These are phyloP conservation scores for Melozone crissalis DNA, from an alignment of 2,113 vertebrate species.

Conservation along the genomic window DNA sequence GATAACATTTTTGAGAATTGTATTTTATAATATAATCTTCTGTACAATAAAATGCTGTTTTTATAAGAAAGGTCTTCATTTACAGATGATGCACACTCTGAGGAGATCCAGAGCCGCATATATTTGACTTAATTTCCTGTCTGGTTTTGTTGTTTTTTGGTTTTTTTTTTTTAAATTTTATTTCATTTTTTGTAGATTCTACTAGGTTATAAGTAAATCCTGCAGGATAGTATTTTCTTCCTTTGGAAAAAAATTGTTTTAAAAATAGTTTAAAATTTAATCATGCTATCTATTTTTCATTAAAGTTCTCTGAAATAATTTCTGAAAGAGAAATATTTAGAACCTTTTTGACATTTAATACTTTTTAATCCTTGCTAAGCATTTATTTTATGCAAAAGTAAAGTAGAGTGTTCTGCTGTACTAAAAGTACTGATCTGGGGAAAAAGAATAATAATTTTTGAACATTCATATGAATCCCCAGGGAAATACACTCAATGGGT, in stretches of 20 bases:
- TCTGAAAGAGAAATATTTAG: neutral
- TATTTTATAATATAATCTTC: neutral
- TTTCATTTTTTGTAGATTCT: neutral
- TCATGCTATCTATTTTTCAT: neutral
- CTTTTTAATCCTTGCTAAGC: neutral
- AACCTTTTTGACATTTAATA: neutral
- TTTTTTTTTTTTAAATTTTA: too few species aligned
- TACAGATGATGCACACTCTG: neutral
- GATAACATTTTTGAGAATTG: neutral
- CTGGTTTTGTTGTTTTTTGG: neutral
- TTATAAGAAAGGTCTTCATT: neutral
- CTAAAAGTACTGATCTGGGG: neutral
- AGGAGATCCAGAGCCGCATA: neutral
- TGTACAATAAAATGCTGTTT: neutral
- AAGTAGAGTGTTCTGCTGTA: neutral
- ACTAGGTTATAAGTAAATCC: neutral
- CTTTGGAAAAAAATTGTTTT: neutral
- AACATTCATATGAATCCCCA: slow-evolving; percentile 43
- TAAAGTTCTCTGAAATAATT: neutral
- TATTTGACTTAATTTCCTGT: neutral
- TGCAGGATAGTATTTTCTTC: neutral
- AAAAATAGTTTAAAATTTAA: neutral
- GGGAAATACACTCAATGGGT: neutral
- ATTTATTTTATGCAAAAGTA: neutral
- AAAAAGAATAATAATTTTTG: neutral